phyloP scores from a whole-genome alignment of 2,797 vertebrate genomes.

The Oreochromis grahami region DNA sequence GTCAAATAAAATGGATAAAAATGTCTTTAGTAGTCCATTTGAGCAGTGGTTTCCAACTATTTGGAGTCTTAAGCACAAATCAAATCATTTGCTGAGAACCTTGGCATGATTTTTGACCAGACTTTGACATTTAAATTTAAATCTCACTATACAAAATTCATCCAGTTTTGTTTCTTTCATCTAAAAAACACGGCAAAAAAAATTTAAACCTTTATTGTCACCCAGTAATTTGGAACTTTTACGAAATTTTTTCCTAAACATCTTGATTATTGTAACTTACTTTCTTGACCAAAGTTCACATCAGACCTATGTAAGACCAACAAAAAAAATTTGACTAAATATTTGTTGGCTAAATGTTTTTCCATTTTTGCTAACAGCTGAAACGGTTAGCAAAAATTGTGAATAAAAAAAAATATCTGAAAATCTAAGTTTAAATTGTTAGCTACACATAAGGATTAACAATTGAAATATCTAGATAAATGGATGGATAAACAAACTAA shows the following conservation, averaged over 20 bases:
- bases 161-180: not conserved
- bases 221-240: not conserved
- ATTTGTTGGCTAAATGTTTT: no score
- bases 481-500: no score
- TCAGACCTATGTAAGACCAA: no score
- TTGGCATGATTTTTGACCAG: not conserved
- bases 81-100: not conserved
- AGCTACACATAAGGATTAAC: no score
- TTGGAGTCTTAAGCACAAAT: fast-evolving
- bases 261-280: no score
- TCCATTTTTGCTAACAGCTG: no score
- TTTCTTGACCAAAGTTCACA: no score
- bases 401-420: no score
- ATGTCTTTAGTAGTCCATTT: not conserved
- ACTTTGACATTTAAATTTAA: fast-evolving
- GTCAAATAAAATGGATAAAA: not conserved
- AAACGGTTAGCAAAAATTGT: no score
- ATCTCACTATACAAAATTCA: not conserved
- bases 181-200: not conserved
- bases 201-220: fast-evolving
- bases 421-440: no score
- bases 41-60: not conserved
- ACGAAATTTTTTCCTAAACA: not conserved
- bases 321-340: no score
- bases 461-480: no score